Conservation (phyloP, 2,113 vertebrate genomes). For the Xenopus tropicalis region UCB_Xtro_10.0 CM004444.2:81999501-82000000, state of each 20-base stretch:
- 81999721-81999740: conserved; percentile 40
- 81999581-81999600: conserved; percentile 37
- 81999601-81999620: conserved; percentile 52
- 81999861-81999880: no score
- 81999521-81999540: conserved; percentile 52
- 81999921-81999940: no score
- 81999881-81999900: no score
- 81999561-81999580: conserved; percentile 50
- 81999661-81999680: conserved; percentile 67
- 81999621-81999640: conserved; percentile 63
- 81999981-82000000: no score
- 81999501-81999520: conserved; percentile 43
- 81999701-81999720: conserved; percentile 66
- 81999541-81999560: conserved; percentile 70
- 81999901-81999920: no score
- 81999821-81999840: background rate
- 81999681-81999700: conserved; percentile 49
- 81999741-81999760: conserved; percentile 11
- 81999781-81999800: conserved; percentile 15
- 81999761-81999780: conserved; percentile 17
- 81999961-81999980: no score
- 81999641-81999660: conserved; percentile 62
- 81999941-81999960: no score
- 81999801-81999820: background rate
- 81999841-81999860: no score